Evolutionary conservation across 2,888 invertebrate genomes (phyloP).

Genomic region (Oegoconia quadripuncta): DNA sequence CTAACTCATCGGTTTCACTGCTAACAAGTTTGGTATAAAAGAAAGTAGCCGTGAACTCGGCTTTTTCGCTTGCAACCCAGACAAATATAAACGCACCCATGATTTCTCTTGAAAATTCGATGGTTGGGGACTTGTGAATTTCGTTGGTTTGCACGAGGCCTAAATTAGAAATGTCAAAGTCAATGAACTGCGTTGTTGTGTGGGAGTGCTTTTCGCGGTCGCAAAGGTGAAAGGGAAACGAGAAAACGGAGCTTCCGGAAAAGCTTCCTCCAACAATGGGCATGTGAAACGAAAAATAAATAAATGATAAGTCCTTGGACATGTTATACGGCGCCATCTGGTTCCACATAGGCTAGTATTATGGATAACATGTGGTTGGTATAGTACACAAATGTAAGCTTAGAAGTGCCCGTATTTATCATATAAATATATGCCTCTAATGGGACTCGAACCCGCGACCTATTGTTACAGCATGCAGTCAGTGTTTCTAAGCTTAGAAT

Average conservation of each 20-base stretch:
- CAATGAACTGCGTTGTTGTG: constrained; percentile 35
- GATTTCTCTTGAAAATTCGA: constrained; percentile 17
- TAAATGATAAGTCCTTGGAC: too few relatives aligned
- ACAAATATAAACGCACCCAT: constrained; percentile 23
- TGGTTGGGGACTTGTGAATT: constrained; percentile 18
- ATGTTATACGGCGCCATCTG: too few relatives aligned
- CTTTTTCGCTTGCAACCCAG: constrained; percentile 32
- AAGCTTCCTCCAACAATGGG: not conserved
- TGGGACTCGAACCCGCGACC: too few relatives aligned
- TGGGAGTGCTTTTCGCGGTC: constrained; percentile 14
- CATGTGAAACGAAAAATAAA: too few relatives aligned
- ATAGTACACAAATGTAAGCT: too few relatives aligned
- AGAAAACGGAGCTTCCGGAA: constrained; percentile 5
- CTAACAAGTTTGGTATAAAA: constrained; percentile 46
- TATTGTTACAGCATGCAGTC: too few relatives aligned
- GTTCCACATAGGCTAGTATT: too few relatives aligned
- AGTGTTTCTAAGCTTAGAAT: too few relatives aligned
- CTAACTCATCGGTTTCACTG: constrained; percentile 40
- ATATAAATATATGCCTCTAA: too few relatives aligned
- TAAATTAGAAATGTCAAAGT: constrained; percentile 53
- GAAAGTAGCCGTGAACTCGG: constrained; percentile 41
- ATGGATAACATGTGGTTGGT: too few relatives aligned
- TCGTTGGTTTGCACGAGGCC: constrained; percentile 30
- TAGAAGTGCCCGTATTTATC: too few relatives aligned
- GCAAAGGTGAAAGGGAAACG: constrained; percentile 7